Evolutionary conservation across 2,888 invertebrate species (phyloP), one percentile per base, ranked within the genome.

Genomic region (Amphipyra tragopoginis): DNA sequence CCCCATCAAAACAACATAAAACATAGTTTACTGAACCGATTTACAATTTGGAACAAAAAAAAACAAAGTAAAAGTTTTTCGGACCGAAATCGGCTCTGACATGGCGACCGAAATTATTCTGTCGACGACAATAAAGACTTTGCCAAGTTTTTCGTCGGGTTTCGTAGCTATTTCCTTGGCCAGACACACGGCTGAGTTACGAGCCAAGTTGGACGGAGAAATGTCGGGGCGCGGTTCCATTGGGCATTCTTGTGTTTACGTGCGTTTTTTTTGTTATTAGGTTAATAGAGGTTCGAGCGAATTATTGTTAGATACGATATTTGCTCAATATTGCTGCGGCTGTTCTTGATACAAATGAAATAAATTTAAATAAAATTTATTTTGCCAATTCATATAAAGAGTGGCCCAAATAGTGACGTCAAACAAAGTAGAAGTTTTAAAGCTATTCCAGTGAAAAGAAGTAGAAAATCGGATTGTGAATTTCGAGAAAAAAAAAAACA

Each of bases 141-240:
- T 53, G 73, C 65, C 60, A 75, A 79, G 59, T 74, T 79, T 70
- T 53, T 65, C 58, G 70, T 66, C 45, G 73, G 69, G 71, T 80
- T 75, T 77, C 60, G 60, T 62, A 61, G 72, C 51, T 69, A 72
- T 71, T 78, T 74, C 61, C 72, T 55, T 34, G 57, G 55, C 64
- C 55, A 73, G 72, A 72, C 68, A 61, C 61, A 36, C 40, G 54
- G 43, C 47, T 77, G 73, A 77, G 56, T 72, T 86, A 88, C 82
- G 81, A 70, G 57, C 64, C 61, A 70, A 83, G 76, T 79, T 81
- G 51, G 66, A 66, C 68, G 56, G 65, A 76, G 78, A 73, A 81
- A 80, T 76, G 58, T 68, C 47, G 50, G 11, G 6, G 59, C 14
- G n/a, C 15, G 74, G 76, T 66, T 77, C 80, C 87, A 82, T 55